phyloP scores from a whole-genome alignment of 2,797 vertebrate genomes.

The Varecia variegata region DNA sequence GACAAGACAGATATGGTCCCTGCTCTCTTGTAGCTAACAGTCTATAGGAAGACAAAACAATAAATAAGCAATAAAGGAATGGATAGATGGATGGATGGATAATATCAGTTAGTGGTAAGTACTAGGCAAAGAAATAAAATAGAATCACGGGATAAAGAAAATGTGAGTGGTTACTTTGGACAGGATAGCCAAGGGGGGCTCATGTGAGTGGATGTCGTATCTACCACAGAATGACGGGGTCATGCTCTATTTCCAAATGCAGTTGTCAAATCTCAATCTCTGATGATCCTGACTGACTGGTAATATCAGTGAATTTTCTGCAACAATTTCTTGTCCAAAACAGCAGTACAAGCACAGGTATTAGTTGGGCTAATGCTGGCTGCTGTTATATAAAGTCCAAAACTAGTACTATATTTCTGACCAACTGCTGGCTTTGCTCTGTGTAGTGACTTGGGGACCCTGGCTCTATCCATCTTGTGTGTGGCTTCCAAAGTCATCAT shows the following conservation, averaged over 20 bases:
- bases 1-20: neutral
- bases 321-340: neutral
- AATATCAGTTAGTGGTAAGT: neutral
- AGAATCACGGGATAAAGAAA: neutral
- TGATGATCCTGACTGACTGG: neutral
- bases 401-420: neutral
- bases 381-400: neutral
- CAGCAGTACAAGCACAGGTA: neutral
- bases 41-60: neutral
- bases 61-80: neutral
- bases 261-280: neutral
- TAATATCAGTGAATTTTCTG: neutral
- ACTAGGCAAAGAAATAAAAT: neutral
- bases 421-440: neutral
- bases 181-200: neutral
- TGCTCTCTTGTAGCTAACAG: neutral
- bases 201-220: rapidly evolving
- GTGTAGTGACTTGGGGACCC: neutral
- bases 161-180: neutral
- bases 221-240: neutral
- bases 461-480: neutral
- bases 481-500: neutral
- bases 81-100: neutral
- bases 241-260: neutral
- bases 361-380: neutral